These are phyloP conservation scores for Periparus ater DNA, from an alignment of 2,797 vertebrate species.

Conservation along the genomic window DNA sequence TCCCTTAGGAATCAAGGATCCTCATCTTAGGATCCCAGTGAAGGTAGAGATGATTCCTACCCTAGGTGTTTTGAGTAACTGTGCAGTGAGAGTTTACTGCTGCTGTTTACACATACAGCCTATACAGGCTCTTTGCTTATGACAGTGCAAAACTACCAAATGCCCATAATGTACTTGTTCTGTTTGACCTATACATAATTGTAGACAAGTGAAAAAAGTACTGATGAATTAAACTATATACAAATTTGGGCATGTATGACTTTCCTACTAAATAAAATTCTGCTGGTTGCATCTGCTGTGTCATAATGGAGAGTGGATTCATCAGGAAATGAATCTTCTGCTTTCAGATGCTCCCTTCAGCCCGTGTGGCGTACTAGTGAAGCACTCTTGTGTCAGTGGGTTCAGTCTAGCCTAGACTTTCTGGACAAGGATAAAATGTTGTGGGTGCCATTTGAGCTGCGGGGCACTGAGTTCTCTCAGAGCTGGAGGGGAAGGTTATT, in stretches of 20 bases:
- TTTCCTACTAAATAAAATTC: background rate
- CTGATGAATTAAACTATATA: background rate
- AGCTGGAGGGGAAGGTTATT: background rate
- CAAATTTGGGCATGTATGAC: background rate
- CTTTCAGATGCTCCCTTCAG: background rate
- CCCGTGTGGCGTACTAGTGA: background rate
- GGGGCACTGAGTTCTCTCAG: background rate
- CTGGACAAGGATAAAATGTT: background rate
- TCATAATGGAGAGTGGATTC: background rate
- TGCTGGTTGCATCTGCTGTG: background rate
- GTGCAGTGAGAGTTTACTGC: background rate
- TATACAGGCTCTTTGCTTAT: background rate
- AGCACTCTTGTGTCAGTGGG: background rate
- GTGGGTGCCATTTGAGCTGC: background rate
- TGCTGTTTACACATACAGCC: background rate
- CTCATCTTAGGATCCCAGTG: background rate
- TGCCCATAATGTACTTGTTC: background rate
- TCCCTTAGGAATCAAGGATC: too few relatives aligned
- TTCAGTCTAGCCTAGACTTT: accelerated
- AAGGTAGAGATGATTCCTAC: background rate
- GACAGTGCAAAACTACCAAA: background rate
- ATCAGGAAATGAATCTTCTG: background rate
- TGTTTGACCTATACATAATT: background rate
- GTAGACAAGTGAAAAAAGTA: background rate
- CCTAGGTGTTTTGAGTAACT: background rate